Base-by-base conservation (phyloP, 2,113 vertebrate species). In the Corvus cornix region DNA sequence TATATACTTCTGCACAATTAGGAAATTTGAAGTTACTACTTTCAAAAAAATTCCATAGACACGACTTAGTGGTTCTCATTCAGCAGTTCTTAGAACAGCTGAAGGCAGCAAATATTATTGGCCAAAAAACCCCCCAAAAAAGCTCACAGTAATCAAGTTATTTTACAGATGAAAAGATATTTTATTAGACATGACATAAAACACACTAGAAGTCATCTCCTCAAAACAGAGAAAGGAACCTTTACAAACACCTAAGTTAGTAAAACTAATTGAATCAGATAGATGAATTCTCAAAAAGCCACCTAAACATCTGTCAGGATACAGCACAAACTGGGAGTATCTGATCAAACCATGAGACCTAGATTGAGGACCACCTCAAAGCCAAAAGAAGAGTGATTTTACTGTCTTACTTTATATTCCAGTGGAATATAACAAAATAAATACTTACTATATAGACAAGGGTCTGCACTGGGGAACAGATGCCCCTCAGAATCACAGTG, bases 41-140 rank as follows among this genome's bases (percentile, higher is more conserved):
- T 53, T 9, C 9, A 17, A 69, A 56, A 41, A n/a, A 80, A 48
- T 21, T 74, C 73, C 69, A 63, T 8, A 56, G 30, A 16, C 49
- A 18, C 0, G 1, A 67, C 10, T 70, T 39, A 33, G 5, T 67
- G 16, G 28, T 49, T 91, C 10, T 78, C 18, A 62, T 4, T 0
- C 53, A 52, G 27, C 30, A 75, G 56, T 13, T 91, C 68, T 74
- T 11, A 3, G 48, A 92, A 43, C 33, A 70, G n/a, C 35, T 72
- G 23, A 80, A 82, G 35, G 43, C 37, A 86, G 26, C 27, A 72
- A 93, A 68, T 3, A 39, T 17, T 39, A 27, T 9, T 5, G 10
- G 44, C 15, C 26, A 73, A 74, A 74, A 66, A 73, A 37, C 1
- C 0, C 3, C 11, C 3, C 8, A 4, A 43, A 67, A 37, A 56